Evolutionary conservation across 1,140 invertebrate genomes (phyloP).

Genomic region (Diprion similis): DNA sequence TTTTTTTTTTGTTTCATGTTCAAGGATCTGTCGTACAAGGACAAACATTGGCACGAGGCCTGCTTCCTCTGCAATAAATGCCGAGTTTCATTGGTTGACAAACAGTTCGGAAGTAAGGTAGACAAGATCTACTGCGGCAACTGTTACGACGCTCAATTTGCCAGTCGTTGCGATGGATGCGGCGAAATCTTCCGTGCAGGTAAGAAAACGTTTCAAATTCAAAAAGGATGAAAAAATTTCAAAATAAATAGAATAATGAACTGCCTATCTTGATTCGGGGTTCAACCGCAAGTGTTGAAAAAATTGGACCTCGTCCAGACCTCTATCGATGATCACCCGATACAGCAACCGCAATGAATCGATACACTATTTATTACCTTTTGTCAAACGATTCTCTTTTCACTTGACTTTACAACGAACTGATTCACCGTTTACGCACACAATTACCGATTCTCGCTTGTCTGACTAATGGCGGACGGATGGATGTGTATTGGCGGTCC

Average conservation of each 20-base stretch:
- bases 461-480: neutral
- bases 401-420: no score
- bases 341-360: slow-evolving; percentile 2
- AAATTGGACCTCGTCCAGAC: no score
- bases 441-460: neutral
- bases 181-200: slow-evolving; percentile 98
- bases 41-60: slow-evolving; percentile 99
- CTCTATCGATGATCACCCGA: no score
- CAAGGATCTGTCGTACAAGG: slow-evolving; percentile 99
- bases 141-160: slow-evolving; percentile 99
- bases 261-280: neutral
- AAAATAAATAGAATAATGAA: neutral
- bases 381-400: neutral
- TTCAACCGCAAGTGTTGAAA: no score
- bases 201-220: slow-evolving; percentile 62
- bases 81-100: slow-evolving; percentile 96
- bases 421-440: no score
- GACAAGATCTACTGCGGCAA: slow-evolving; percentile 99
- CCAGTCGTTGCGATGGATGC: slow-evolving; percentile 98
- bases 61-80: slow-evolving; percentile 99
- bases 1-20: slow-evolving; percentile 62
- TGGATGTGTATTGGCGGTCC: neutral
- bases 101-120: slow-evolving; percentile 98
- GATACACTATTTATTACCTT: slow-evolving; percentile 14
- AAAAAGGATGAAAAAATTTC: neutral